A percentile compares a stretch with the other conserved stretches of the same genome.
These are phyloP conservation scores for Cyclura pinguis DNA, from an alignment of 2,797 vertebrate species.

Conservation along the genomic window DNA sequence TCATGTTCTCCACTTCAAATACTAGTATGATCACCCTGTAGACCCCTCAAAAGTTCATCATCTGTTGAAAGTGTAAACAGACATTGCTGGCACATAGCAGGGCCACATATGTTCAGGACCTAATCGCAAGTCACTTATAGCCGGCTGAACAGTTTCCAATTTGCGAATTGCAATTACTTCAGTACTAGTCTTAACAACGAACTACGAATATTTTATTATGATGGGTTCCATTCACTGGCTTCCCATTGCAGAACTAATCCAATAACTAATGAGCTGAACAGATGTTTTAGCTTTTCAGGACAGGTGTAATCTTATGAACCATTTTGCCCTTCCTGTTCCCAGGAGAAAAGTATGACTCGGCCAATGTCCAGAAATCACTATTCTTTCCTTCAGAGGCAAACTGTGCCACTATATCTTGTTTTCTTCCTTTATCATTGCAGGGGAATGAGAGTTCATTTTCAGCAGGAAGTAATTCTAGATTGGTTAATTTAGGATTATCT, in stretches of 20 bases:
- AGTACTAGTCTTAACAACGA: constrained; percentile 2
- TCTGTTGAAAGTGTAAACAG: not conserved
- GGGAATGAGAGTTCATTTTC: not conserved
- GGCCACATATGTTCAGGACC: not conserved
- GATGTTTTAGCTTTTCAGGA: constrained; percentile 61
- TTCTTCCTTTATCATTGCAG: constrained; percentile 44
- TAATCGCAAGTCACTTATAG: not conserved
- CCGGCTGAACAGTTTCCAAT: not conserved
- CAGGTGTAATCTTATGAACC: constrained; percentile 64
- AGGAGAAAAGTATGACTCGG: constrained; percentile 52
- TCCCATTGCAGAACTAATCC: constrained; percentile 64
- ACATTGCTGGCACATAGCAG: not conserved
- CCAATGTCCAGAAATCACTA: constrained; percentile 47
- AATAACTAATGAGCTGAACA: constrained; percentile 53
- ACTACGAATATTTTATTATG: constrained; percentile 40
- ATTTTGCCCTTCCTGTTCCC: constrained; percentile 29
- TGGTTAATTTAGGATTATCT: constrained; percentile 29
- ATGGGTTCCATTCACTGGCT: constrained; percentile 46
- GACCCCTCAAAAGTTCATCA: not conserved
- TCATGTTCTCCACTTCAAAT: not conserved
- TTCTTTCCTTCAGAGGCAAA: constrained; percentile 37
- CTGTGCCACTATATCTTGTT: constrained; percentile 30
- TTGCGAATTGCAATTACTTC: constrained; percentile 53
- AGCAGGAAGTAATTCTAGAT: constrained; percentile 10
- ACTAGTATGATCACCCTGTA: not conserved